Conservation (phyloP, 2,113 vertebrate genomes). For the Epinephelus lanceolatus region DNA sequence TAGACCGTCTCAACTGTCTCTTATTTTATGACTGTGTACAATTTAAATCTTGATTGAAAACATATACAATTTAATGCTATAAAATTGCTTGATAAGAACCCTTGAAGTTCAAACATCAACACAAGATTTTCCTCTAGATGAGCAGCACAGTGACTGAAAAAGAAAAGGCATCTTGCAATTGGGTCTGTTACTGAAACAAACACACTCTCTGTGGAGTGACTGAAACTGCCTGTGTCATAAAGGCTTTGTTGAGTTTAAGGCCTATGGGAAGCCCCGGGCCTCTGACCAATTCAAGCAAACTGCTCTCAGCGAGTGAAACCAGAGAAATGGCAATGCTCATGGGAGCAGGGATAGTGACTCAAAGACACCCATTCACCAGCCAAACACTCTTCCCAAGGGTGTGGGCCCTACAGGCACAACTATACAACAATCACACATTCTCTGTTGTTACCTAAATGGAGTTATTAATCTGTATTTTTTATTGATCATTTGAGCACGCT, state of each 20-base stretch:
- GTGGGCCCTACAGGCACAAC: conserved; percentile 24
- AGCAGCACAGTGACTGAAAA: conserved; percentile 15
- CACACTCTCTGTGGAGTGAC: conserved; percentile 49
- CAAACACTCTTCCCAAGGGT: conserved; percentile 53
- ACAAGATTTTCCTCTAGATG: background rate
- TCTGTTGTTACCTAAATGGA: conserved; percentile 33
- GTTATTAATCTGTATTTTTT: conserved; percentile 24
- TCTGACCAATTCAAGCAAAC: conserved; percentile 47
- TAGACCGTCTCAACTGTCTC: background rate
- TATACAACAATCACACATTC: conserved; percentile 43
- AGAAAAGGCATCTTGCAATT: conserved; percentile 13
- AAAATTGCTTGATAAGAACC: background rate
- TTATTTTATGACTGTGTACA: background rate
- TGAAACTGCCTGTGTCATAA: conserved; percentile 66
- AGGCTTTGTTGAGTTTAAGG: conserved; percentile 66
- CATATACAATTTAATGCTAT: background rate
- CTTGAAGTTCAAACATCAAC: background rate
- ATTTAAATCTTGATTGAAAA: background rate
- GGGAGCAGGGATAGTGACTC: conserved; percentile 61
- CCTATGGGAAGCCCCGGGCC: conserved; percentile 58
- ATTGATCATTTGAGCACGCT: conserved; percentile 18
- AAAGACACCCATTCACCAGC: conserved; percentile 71
- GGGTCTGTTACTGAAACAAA: conserved; percentile 26
- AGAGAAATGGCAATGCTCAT: conserved; percentile 75
- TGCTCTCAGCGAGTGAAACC: conserved; percentile 70